These are phyloP conservation scores for Muscicapa adusta DNA, from an alignment of 2,113 vertebrate genomes.

Conservation along the genomic window DNA sequence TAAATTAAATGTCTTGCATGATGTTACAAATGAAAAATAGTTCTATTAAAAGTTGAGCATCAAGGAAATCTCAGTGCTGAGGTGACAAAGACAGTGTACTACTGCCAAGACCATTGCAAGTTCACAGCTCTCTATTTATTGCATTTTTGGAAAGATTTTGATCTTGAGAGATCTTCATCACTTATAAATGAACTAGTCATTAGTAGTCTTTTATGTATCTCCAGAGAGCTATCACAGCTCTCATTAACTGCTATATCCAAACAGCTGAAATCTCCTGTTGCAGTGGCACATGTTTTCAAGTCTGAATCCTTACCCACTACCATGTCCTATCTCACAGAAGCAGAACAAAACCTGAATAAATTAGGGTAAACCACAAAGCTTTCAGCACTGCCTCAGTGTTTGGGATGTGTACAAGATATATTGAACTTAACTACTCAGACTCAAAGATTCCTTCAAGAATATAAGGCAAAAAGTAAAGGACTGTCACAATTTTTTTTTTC, in stretches of 20 bases:
- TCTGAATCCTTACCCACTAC: background rate
- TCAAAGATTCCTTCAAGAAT: background rate
- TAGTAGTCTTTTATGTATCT: constrained; percentile 50
- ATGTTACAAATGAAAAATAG: background rate
- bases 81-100: background rate
- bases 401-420: background rate
- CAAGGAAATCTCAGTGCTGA: background rate
- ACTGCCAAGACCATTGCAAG: background rate
- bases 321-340: background rate
- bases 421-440: background rate
- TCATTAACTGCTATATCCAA: constrained; percentile 46
- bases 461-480: background rate
- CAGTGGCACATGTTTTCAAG: constrained; percentile 18
- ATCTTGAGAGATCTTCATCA: constrained; percentile 59
- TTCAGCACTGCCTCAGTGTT: background rate
- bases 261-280: constrained; percentile 33
- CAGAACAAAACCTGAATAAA: constrained; percentile 27
- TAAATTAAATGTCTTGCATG: background rate
- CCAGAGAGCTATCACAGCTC: constrained; percentile 42
- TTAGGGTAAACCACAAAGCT: background rate
- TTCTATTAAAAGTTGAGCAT: background rate
- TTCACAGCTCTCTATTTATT: constrained; percentile 8
- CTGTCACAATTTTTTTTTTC: background rate
- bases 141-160: constrained; percentile 30
- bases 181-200: constrained; percentile 64